Conservation (phyloP, 1,140 invertebrate species). For the Euglossa dilemma region DNA sequence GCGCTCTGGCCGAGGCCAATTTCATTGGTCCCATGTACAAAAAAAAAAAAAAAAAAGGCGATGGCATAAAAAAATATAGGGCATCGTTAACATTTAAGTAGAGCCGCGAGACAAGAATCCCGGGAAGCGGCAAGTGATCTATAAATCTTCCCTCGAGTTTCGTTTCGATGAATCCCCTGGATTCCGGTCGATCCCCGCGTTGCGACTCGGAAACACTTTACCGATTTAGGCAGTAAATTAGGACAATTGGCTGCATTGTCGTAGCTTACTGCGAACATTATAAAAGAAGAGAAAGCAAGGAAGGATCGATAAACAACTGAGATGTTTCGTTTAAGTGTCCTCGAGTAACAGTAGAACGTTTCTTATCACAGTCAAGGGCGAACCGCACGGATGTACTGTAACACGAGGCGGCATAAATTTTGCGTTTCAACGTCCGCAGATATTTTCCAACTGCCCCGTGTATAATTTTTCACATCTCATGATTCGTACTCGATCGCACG, state of each 20-base stretch:
- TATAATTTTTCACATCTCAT: conserved; percentile 11
- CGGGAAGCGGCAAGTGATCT: background rate
- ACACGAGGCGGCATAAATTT: conserved; percentile 54
- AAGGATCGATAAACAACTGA: conserved; percentile 32
- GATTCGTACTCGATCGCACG: background rate
- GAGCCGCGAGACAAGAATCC: conserved; percentile 34
- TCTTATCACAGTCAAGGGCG: conserved; percentile 81
- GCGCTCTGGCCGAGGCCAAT: conserved; percentile 69
- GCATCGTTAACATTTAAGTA: conserved; percentile 40
- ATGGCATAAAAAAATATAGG: conserved; percentile 61
- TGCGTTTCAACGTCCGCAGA: background rate
- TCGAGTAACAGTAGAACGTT: conserved; percentile 68
- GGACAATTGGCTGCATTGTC: conserved; percentile 54
- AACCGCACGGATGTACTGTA: conserved; percentile 61
- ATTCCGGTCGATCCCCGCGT: background rate
- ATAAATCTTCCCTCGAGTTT: background rate
- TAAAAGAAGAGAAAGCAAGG: background rate
- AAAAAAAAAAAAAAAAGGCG: background rate
- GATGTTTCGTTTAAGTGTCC: conserved; percentile 65
- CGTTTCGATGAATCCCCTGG: background rate
- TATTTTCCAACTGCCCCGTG: background rate
- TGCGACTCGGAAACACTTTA: conserved; percentile 3
- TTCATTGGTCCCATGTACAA: conserved; percentile 69
- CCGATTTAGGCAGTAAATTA: conserved; percentile 51
- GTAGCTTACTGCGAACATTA: conserved; percentile 38